Base-by-base conservation (phyloP, 2,113 vertebrate species). In the Calyptomena viridis region DNA sequence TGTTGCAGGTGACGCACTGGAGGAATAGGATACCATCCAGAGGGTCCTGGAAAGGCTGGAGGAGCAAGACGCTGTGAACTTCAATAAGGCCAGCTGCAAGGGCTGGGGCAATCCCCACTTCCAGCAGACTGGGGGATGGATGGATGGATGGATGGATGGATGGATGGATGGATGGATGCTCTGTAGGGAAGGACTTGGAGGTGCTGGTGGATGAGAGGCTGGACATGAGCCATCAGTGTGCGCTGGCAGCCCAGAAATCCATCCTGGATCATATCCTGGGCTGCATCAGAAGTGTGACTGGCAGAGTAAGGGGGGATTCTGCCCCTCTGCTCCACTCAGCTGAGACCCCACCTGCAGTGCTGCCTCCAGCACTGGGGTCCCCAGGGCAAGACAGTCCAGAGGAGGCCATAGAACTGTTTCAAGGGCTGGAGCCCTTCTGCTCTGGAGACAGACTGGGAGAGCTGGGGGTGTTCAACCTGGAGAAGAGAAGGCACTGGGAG, bases 301-400 rank as follows among this genome's bases (percentile, higher is more conserved):
- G 44, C 27, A 59, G 30, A 20, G 10, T 1, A 0, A 56, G 17
- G 8, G 4, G 31, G 3, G 22, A 5, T 47, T 53, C n/a, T 35
- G 3, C 14, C 49, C 55, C 46, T 39, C 44, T 63, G 3, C 30
- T 50, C 59, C 4, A 5, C 3, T 42, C 62, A 50, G 62, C 20
- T 35, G 52, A 77, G 53, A 68, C 5, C 33, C 11, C 31, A 59
- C 8, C 39, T 63, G 25, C 53, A 52, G 30, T 35, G 35, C 35
- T 66, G 52, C 52, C 50, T 58, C 30, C 35, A 67, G 72, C 62
- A 59, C 62, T 22, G 37, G 17, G 37, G 22, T 52, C 27, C 21
- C 53, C 37, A 52, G 18, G 25, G 10, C 62, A 86, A 59, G 31
- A 67, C 35, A 86, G 27, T 52, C 72, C 44, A 52, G 53, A 50